Percentiles rank a stretch among this genome's conserved stretches.
phyloP scores from a whole-genome alignment of 2,888 invertebrate genomes.

The Hirudinaria manillensis region DNA sequence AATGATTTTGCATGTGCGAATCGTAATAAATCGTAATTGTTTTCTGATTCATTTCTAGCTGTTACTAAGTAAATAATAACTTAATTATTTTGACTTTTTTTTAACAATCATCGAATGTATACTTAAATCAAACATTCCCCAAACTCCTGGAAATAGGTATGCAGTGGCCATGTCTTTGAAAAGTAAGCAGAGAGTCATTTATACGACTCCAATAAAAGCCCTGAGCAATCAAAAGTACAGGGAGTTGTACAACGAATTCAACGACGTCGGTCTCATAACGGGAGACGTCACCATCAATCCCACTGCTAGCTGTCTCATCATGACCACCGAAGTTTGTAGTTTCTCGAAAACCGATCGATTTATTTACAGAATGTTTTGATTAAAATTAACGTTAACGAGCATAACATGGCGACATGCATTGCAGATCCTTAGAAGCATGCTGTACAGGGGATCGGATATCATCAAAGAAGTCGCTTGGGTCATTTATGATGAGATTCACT shows the following conservation, averaged over 20 bases:
- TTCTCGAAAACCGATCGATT: not conserved
- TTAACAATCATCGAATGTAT: not conserved
- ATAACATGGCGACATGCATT: not conserved
- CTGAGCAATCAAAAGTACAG: constrained; percentile 97
- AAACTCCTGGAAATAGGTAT: constrained; percentile 58
- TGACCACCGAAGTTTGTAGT: constrained; percentile 81
- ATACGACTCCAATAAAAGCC: constrained; percentile 98
- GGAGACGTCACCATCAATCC: constrained; percentile 99
- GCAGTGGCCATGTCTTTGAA: constrained; percentile 88
- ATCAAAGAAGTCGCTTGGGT: constrained; percentile 99
- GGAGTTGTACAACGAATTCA: constrained; percentile 90
- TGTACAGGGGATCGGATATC: constrained; percentile 94
- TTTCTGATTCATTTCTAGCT: too few species aligned
- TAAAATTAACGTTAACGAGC: not conserved
- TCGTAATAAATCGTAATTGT: too few species aligned
- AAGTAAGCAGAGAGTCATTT: constrained; percentile 93
- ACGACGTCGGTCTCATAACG: constrained; percentile 94
- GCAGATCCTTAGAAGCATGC: constrained; percentile 93
- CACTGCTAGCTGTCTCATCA: constrained; percentile 90
- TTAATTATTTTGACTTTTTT: too few species aligned
- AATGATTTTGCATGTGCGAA: not conserved
- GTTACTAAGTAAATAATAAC: too few species aligned
- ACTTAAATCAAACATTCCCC: not conserved
- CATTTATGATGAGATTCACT: constrained; percentile 98
- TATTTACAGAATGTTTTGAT: not conserved